A percentile compares a stretch with the other conserved stretches of the same genome.
Evolutionary conservation across 1,140 invertebrate genomes (phyloP).

Genomic region (Drosophila malerkotliana): DNA sequence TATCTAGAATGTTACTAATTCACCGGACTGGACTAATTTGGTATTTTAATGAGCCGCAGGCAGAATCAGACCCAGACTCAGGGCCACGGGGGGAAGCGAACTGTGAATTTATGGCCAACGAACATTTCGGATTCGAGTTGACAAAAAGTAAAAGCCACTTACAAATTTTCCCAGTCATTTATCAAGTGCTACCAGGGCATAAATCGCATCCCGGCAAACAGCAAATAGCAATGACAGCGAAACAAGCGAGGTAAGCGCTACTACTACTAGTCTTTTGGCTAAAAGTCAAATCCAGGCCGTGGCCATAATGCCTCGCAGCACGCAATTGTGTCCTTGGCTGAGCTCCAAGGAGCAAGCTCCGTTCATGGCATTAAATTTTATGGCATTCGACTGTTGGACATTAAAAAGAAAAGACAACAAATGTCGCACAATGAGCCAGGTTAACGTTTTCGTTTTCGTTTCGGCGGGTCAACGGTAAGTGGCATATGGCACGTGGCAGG

Average conservation of each 20-base stretch:
- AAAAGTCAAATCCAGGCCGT: slow-evolving; percentile 39
- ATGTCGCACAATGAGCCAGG: slow-evolving; percentile 43
- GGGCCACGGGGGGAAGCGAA: slow-evolving; percentile 40
- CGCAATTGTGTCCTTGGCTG: slow-evolving; percentile 54
- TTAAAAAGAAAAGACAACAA: slow-evolving; percentile 74
- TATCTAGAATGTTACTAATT: slow-evolving; percentile 42
- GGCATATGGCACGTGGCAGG: slow-evolving; percentile 53
- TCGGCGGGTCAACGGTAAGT: slow-evolving; percentile 41
- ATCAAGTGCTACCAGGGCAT: slow-evolving; percentile 65
- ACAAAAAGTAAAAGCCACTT: slow-evolving; percentile 54
- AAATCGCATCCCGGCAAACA: slow-evolving; percentile 73
- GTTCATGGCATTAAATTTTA: slow-evolving; percentile 69
- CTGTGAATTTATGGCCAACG: slow-evolving; percentile 68
- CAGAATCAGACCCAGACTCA: slow-evolving; percentile 11
- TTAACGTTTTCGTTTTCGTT: slow-evolving; percentile 42
- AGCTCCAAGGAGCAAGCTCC: slow-evolving; percentile 4
- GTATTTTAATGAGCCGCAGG: slow-evolving; percentile 35
- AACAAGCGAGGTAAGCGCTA: slow-evolving; percentile 35
- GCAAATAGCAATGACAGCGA: slow-evolving; percentile 70
- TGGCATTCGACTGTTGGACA: slow-evolving; percentile 70
- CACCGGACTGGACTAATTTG: slow-evolving; percentile 38
- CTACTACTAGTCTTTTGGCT: slow-evolving; percentile 29
- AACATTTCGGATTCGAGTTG: slow-evolving; percentile 32
- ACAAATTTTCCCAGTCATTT: slow-evolving; percentile 67
- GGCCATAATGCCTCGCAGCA: slow-evolving; percentile 53